phyloP scores from a whole-genome alignment of 2,113 vertebrate species.

The Peucedramus taeniatus region DNA sequence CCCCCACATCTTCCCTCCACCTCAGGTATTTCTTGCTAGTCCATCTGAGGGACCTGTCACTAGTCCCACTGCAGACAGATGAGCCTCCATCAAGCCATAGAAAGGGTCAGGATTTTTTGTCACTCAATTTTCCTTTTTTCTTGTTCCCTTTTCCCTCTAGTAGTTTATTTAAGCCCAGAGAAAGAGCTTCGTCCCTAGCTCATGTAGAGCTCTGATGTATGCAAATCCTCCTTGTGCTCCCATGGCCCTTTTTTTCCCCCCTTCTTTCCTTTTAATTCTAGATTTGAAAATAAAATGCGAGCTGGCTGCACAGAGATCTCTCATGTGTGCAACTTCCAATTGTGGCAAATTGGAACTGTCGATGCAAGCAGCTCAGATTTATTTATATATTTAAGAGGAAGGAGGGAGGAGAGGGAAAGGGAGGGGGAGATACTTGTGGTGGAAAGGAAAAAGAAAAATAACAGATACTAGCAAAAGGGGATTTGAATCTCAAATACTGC shows the following conservation, averaged over 20 bases:
- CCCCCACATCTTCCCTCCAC: not conserved
- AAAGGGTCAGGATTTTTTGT: not conserved
- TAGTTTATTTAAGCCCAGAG: conserved; percentile 46
- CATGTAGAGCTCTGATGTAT: conserved; percentile 65
- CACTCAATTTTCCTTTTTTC: not conserved
- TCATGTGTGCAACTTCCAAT: conserved; percentile 71
- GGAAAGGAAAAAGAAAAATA: conserved; percentile 46
- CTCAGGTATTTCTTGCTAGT: not conserved
- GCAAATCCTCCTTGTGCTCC: conserved; percentile 70
- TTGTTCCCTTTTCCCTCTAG: conserved; percentile 43
- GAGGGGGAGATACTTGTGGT: not conserved
- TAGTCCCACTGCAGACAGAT: not conserved
- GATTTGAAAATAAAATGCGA: conserved; percentile 73
- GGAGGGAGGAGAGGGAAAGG: conserved; percentile 16
- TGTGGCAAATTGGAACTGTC: conserved; percentile 71
- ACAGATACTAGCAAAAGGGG: conserved; percentile 51
- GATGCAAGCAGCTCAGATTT: conserved; percentile 67
- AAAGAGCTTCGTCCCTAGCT: conserved; percentile 54
- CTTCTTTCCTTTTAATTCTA: conserved; percentile 65
- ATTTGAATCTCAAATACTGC: conserved; percentile 63
- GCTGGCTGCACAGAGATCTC: conserved; percentile 65
- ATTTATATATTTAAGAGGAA: conserved; percentile 68
- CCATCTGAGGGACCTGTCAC: not conserved
- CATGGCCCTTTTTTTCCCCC: conserved; percentile 23
- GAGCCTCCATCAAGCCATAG: not conserved